Percentiles rank a stretch among this genome's conserved stretches.
Evolutionary conservation across 1,140 invertebrate genomes (phyloP).

Genomic region (Meloidogyne hapla): DNA sequence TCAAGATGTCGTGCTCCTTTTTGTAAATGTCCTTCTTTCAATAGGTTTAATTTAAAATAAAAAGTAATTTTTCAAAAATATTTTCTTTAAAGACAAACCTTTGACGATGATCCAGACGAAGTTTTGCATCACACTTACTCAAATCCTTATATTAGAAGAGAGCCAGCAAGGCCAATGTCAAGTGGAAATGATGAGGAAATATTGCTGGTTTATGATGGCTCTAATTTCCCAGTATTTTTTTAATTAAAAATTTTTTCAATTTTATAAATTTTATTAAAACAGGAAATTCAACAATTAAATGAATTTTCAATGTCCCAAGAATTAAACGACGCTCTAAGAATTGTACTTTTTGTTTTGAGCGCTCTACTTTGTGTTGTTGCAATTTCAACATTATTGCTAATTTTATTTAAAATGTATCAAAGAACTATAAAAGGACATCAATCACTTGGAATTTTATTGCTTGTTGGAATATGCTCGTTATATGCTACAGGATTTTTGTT

Average conservation of each 20-base stretch:
- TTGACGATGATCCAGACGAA: neutral
- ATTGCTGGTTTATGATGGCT: neutral
- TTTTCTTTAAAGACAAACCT: neutral
- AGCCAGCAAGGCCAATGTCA: slow-evolving; percentile 2
- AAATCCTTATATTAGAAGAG: slow-evolving; percentile 8
- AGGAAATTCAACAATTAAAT: slow-evolving; percentile 39
- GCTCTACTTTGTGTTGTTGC: slow-evolving; percentile 60
- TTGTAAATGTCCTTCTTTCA: slow-evolving; percentile 46
- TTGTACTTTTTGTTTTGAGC: slow-evolving; percentile 50
- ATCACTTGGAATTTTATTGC: slow-evolving; percentile 66
- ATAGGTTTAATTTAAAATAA: neutral
- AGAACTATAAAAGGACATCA: slow-evolving; percentile 67
- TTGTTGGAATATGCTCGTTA: slow-evolving; percentile 66
- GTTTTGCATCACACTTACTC: neutral
- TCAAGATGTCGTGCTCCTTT: slow-evolving; percentile 53
- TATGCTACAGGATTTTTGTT: slow-evolving; percentile 66
- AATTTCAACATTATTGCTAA: slow-evolving; percentile 66
- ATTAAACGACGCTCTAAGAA: slow-evolving; percentile 36
- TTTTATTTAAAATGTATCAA: slow-evolving; percentile 67
- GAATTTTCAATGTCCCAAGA: slow-evolving; percentile 35
- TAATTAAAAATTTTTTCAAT: neutral
- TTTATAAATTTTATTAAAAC: slow-evolving; percentile 10
- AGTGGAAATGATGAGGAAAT: slow-evolving; percentile 7
- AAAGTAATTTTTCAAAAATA: neutral
- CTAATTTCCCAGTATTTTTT: slow-evolving; percentile 12